phyloP scores from a whole-genome alignment of 2,888 invertebrate species.

The Flabesymbios commensalis region DNA sequence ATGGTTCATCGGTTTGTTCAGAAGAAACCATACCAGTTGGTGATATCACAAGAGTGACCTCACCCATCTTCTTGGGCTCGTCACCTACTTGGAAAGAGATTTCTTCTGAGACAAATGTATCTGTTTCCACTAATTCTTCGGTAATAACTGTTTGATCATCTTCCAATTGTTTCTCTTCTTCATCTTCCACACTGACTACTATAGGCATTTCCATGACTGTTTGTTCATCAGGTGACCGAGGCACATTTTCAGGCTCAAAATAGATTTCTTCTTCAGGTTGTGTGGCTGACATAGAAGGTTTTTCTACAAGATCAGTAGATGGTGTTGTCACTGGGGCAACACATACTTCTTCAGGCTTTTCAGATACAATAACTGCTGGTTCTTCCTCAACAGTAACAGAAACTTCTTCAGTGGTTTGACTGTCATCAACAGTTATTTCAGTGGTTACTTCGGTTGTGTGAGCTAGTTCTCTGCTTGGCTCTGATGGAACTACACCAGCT shows the following conservation, averaged over 20 bases:
- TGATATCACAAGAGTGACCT: no score
- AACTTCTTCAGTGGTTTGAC: slow-evolving; percentile 26
- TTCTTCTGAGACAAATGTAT: no score
- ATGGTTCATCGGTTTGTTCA: no score
- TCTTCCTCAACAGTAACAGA: slow-evolving; percentile 34
- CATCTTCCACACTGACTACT: not conserved
- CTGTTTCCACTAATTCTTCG: no score
- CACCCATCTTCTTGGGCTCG: no score
- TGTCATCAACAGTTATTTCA: slow-evolving; percentile 13
- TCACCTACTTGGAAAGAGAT: no score
- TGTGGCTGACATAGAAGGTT: no score
- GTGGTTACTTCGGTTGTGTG: slow-evolving; percentile 3
- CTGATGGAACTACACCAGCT: no score
- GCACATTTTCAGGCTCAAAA: slow-evolving; percentile 18
- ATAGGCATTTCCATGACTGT: slow-evolving; percentile 8
- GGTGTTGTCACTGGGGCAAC: slow-evolving; percentile 16
- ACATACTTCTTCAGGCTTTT: slow-evolving; percentile 22
- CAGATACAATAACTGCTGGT: slow-evolving; percentile 29
- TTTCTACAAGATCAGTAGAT: not conserved
- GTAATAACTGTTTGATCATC: no score
- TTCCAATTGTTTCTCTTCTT: slow-evolving; percentile 12
- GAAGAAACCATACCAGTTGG: no score
- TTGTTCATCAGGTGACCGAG: slow-evolving; percentile 14
- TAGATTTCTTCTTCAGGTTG: slow-evolving; percentile 17
- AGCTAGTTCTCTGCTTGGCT: no score